These are phyloP conservation scores for Mactromeris polynyma DNA, from an alignment of 2,888 invertebrate species.

Conservation along the genomic window DNA sequence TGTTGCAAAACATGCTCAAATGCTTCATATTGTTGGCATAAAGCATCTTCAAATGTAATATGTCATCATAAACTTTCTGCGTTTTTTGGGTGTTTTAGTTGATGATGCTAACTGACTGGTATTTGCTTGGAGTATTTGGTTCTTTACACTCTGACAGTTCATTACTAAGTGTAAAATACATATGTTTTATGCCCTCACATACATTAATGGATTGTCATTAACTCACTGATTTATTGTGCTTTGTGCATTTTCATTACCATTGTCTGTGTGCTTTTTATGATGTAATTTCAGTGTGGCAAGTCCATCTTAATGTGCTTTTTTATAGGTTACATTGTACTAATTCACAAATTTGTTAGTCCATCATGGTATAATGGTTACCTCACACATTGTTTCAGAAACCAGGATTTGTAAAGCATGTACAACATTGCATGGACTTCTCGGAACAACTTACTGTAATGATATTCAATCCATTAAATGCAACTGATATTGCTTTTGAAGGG, in stretches of 20 bases:
- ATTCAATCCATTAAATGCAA: constrained; percentile 1
- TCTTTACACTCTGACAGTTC: background rate
- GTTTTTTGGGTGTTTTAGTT: too few relatives aligned
- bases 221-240: constrained; percentile 6
- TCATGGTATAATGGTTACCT: background rate
- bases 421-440: background rate
- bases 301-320: background rate
- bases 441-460: background rate
- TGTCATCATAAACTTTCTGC: background rate
- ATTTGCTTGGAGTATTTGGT: background rate
- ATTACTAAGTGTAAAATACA: background rate
- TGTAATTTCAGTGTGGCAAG: background rate
- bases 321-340: background rate
- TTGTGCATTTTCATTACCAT: background rate
- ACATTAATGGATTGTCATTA: background rate
- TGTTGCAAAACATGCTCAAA: background rate
- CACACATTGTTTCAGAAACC: background rate
- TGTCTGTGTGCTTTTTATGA: background rate
- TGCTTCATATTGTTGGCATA: background rate
- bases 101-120: too few relatives aligned
- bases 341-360: background rate
- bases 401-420: background rate
- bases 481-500: background rate
- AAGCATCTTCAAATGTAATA: background rate
- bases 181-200: background rate